Conservation (phyloP, 2,113 vertebrate genomes). For the Lynx canadensis region DNA sequence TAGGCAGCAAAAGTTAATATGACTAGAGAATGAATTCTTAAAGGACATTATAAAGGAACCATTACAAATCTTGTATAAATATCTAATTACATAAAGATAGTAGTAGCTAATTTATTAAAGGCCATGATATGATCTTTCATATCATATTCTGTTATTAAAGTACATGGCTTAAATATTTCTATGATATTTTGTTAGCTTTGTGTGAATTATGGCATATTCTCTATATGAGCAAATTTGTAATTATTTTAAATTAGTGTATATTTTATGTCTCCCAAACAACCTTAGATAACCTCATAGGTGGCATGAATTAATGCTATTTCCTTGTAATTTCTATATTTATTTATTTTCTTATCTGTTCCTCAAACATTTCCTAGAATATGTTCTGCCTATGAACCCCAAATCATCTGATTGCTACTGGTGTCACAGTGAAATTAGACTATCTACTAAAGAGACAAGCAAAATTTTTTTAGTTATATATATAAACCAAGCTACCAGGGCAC, state of each 20-base stretch:
- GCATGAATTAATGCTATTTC: background rate
- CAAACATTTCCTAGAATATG: background rate
- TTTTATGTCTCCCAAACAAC: background rate
- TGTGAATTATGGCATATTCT: background rate
- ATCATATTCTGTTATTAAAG: background rate
- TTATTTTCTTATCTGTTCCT: background rate
- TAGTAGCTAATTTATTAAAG: background rate
- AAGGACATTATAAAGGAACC: background rate
- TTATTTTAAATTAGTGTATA: background rate
- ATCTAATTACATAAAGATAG: background rate
- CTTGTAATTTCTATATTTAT: background rate
- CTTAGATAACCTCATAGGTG: background rate
- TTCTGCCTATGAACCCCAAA: background rate
- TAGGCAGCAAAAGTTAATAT: background rate
- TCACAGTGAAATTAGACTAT: slow-evolving; percentile 31
- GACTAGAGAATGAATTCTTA: background rate
- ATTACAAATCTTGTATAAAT: background rate
- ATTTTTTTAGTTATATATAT: slow-evolving; percentile 4
- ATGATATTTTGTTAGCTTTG: background rate
- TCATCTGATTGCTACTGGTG: slow-evolving; percentile 6
- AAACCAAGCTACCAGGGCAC: slow-evolving; percentile 6
- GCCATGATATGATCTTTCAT: background rate
- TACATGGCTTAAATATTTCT: background rate
- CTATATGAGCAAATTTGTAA: background rate
- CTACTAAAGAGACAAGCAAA: background rate